Evolutionary conservation across 2,888 invertebrate species (phyloP).

Genomic region (Nemotelus pantherinus): DNA sequence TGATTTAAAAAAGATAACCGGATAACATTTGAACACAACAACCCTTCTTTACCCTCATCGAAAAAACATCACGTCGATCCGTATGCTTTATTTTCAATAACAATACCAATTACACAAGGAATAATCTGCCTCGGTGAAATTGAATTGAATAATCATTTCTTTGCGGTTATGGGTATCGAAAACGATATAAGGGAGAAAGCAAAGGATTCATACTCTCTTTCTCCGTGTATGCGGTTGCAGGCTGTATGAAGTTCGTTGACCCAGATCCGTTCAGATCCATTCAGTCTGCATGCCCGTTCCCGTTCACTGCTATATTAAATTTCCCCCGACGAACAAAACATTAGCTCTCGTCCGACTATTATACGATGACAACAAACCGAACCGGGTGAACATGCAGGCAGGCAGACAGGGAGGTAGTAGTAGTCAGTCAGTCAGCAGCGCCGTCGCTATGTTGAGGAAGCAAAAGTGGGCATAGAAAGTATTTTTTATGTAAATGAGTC

Average conservation of each 20-base stretch:
- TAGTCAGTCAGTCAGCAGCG: not conserved
- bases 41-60: not conserved
- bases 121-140: too few relatives aligned
- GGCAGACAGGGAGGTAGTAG: not conserved
- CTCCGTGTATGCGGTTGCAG: not conserved
- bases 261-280: not conserved
- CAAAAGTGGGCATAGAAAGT: constrained; percentile 4
- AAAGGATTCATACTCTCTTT: constrained; percentile 5
- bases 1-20: not conserved
- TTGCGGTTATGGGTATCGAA: not conserved
- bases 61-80: constrained; percentile 9
- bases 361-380: not conserved
- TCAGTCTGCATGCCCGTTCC: not conserved
- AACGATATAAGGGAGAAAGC: not conserved
- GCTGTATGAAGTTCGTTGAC: constrained; percentile 21
- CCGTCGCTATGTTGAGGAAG: not conserved
- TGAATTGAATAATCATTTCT: too few relatives aligned
- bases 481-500: constrained; percentile 25
- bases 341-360: too few relatives aligned
- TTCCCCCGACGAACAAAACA: not conserved
- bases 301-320: too few relatives aligned
- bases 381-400: not conserved
- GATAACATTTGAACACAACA: not conserved
- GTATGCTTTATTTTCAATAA: not conserved
- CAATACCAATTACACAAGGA: not conserved